Base-by-base conservation (phyloP, 92 coral and sea anemone species). In the Galaxea fascicularis region DNA sequence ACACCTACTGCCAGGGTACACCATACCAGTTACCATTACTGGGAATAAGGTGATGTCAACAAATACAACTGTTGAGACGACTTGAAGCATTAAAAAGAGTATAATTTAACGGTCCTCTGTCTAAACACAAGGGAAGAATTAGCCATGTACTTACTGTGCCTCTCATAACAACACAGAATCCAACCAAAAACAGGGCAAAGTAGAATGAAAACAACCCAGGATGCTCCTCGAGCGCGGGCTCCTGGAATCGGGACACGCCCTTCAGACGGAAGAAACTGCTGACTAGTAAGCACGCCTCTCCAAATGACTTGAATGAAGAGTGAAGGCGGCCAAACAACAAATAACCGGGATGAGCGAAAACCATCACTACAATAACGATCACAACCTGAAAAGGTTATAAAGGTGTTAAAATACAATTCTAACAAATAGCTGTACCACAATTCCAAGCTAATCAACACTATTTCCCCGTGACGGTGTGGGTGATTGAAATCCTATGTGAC, bases 261-360 rank as follows among this genome's bases (percentile, higher is more conserved):
- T 78, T 82, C 51, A 79, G 41, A 20, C 95, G 90, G 49, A 94
- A 78, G 83, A 92, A 74, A 59, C 79, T 91, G 80, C 90, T 82
- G 71, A 86, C 84, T 66, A 83, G 77, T n/a, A 87, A 65, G 86
- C 87, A 87, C 35, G 86, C 30, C 7, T 82, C 85, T 25, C 80
- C 74, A 56, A 94, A 77, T 0, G 95, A 82, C 76, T 85, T 86
- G 93, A 92, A 94, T 76, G 89, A 82, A 0, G 82, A 57, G 65
- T 90, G 88, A 41, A 81, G 47, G 64, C 82, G 83, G 58, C 93
- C 92, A 65, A 94, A 94, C 63, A 94, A 69, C 31, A 94, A 65
- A 65, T 91, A 78, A 71, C 98, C 98, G 66, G 90, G 72, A 77
- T 94, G 98, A 58, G 82, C 87, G 47, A 94, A 89, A 26, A 91